phyloP scores from a whole-genome alignment of 2,888 invertebrate species.

The Horisme vitalbata region DNA sequence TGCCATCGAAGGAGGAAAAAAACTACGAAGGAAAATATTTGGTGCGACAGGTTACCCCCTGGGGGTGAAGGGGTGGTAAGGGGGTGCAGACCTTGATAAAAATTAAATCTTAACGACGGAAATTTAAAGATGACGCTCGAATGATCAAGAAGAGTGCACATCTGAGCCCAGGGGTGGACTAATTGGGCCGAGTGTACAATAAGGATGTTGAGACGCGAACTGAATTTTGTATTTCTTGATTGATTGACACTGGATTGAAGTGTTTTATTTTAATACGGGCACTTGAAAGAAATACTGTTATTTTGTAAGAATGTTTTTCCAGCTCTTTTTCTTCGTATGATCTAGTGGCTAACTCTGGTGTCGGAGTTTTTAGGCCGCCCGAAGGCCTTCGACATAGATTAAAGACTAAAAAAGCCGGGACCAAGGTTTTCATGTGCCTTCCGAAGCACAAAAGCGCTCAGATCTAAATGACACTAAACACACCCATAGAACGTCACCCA shows the following conservation, averaged over 20 bases:
- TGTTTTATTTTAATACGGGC: slow-evolving; percentile 32
- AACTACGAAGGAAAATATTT: slow-evolving; percentile 83
- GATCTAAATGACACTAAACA: too few species aligned
- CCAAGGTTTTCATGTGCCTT: too few species aligned
- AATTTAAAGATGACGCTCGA: slow-evolving; percentile 83
- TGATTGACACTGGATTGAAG: slow-evolving; percentile 52
- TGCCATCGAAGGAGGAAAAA: slow-evolving; percentile 81
- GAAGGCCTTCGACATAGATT: too few species aligned
- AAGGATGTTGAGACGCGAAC: slow-evolving; percentile 49
- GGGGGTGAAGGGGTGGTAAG: slow-evolving; percentile 45
- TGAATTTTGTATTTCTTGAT: slow-evolving; percentile 49
- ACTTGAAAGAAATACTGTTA: not conserved
- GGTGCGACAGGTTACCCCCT: slow-evolving; percentile 80
- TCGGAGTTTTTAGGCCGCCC: too few species aligned
- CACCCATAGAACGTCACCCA: too few species aligned
- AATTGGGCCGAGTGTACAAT: slow-evolving; percentile 73
- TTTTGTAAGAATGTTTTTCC: too few species aligned
- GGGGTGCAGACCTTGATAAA: slow-evolving; percentile 66
- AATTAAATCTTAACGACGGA: slow-evolving; percentile 84
- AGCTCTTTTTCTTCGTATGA: too few species aligned
- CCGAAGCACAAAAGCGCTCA: too few species aligned
- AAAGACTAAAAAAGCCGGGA: too few species aligned
- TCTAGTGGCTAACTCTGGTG: too few species aligned
- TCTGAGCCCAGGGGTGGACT: slow-evolving; percentile 77
- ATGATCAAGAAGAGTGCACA: slow-evolving; percentile 82